Base-by-base conservation (phyloP, 2,888 invertebrate genomes). In the Brenthis ino region DNA sequence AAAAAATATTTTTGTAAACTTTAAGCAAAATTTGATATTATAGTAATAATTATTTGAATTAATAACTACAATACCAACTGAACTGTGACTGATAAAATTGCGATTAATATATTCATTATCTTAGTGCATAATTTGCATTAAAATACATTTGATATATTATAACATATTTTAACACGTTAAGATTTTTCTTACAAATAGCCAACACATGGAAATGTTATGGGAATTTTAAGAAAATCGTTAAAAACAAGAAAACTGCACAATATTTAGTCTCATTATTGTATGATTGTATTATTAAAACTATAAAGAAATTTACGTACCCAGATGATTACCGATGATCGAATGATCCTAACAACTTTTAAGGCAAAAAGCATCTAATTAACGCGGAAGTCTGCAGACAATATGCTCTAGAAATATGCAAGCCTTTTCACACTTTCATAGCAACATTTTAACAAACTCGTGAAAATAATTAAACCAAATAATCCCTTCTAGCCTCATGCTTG, bases 401-500 rank as follows among this genome's bases (percentile, higher is more conserved):
- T 67, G 71, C 65, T 57, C 71, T 71, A 72, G 64, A 60, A 69
- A 61, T 57, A 55, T 68, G 58, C 67, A 72, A 72, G 72, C 72
- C 57, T 68, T 54, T 65, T 67, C 68, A 71, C 68, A 70, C 64
- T 57, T 64, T 57, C 37, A 61, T 72, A 71, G 72, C 72, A 71
- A 72, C 56, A 70, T 68, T 68, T 63, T 64, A 60, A 64, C 64
- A 71, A 68, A 64, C 68, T 60, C 51, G 60, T 61, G 53, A 64
- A 16, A 54, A 43, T 33, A 60, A 43, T 64, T 72, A 68, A 67
- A 68, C 68, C 72, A 61, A 63, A 54, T 48, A 50, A 11, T 68
- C 72, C 70, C 57, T 57, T 66, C 71, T 72, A 72, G 67, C 66
- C 55, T 72, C 71, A 72, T 72, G 72, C 72, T 72, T 66, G 64